Evolutionary conservation across 2,888 invertebrate species (phyloP).

Genomic region (Eristalis pertinax): DNA sequence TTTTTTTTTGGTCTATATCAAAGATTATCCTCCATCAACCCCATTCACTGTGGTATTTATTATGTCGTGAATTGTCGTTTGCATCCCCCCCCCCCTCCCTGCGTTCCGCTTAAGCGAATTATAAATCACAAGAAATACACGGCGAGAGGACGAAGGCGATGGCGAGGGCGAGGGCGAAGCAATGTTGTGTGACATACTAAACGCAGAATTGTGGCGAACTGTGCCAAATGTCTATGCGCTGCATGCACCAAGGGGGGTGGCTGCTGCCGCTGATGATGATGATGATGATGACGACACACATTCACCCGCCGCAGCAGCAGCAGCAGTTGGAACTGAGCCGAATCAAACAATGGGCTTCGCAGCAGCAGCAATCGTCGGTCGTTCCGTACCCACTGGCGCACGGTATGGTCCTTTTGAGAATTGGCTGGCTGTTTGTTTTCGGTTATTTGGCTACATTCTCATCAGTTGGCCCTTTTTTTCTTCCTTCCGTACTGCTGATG

Average conservation of each 20-base stretch:
- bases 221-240: conserved; percentile 69
- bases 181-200: conserved; percentile 58
- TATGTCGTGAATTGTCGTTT: conserved; percentile 21
- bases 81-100: conserved; percentile 12
- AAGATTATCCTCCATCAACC: conserved; percentile 55
- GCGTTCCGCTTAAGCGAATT: conserved; percentile 52
- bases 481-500: not conserved
- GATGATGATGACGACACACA: conserved; percentile 10
- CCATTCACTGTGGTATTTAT: conserved; percentile 28
- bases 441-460: conserved; percentile 8
- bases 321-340: conserved; percentile 44
- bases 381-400: not conserved
- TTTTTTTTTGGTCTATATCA: conserved; percentile 43
- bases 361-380: conserved; percentile 36
- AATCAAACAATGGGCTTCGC: conserved; percentile 50
- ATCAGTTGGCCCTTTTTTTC: not conserved
- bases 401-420: conserved; percentile 31
- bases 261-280: not conserved
- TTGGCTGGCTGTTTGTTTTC: conserved; percentile 47
- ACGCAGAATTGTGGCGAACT: conserved; percentile 55
- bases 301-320: not conserved
- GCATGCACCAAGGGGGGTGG: conserved; percentile 32
- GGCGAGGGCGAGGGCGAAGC: not conserved
- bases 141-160: not conserved
- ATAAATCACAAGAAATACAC: conserved; percentile 63